These are phyloP conservation scores for Protonibea diacanthus DNA, from an alignment of 2,797 vertebrate genomes.

Conservation along the genomic window DNA sequence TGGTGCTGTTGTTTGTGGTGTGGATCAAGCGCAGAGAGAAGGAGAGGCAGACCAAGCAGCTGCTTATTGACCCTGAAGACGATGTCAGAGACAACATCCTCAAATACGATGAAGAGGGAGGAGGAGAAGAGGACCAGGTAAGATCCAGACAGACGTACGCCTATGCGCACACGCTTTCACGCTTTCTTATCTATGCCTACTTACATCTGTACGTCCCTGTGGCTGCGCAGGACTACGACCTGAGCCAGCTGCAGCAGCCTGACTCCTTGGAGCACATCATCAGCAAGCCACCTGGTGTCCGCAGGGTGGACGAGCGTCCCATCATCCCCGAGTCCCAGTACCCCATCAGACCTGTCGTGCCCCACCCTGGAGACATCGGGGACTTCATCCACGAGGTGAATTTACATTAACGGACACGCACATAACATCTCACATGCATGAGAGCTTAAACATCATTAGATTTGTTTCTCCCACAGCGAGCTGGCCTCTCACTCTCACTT, in stretches of 20 bases:
- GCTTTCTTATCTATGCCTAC: not conserved
- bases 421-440: not conserved
- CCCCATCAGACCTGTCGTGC: conserved; percentile 92
- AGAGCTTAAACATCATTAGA: conserved; percentile 12
- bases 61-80: conserved; percentile 95
- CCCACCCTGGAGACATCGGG: conserved; percentile 95
- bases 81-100: conserved; percentile 97
- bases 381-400: conserved; percentile 97
- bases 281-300: conserved; percentile 91
- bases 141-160: conserved; percentile 30
- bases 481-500: conserved; percentile 53
- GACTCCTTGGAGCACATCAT: conserved; percentile 94
- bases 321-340: conserved; percentile 95
- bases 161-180: not conserved
- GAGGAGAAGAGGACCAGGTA: conserved; percentile 97
- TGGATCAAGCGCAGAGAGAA: conserved; percentile 95
- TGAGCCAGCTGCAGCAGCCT: conserved; percentile 96
- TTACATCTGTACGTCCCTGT: conserved; percentile 38
- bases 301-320: conserved; percentile 94
- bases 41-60: conserved; percentile 94
- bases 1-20: conserved; percentile 93
- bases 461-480: conserved; percentile 5
- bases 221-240: conserved; percentile 91
- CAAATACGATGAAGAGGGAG: conserved; percentile 95
- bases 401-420: not conserved